phyloP scores from a whole-genome alignment of 2,888 invertebrate genomes.

The Drosophila lutescens region DNA sequence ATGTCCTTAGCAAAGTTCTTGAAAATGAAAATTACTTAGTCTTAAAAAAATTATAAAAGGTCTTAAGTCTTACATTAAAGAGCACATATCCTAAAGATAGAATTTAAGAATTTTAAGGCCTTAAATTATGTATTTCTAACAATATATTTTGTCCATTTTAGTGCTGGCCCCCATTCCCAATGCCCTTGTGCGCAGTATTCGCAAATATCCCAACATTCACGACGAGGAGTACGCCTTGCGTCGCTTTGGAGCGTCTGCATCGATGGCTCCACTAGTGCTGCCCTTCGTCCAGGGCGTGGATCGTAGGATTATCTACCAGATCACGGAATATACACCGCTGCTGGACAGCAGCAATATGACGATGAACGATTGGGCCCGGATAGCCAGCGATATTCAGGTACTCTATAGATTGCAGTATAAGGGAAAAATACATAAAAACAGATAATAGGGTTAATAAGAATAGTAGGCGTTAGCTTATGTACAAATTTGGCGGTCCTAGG shows the following conservation, averaged over 20 bases:
- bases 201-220: conserved; percentile 93
- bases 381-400: conserved; percentile 95
- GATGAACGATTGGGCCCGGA: conserved; percentile 94
- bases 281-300: conserved; percentile 86
- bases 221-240: conserved; percentile 89
- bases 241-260: conserved; percentile 85
- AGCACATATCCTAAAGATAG: too few relatives aligned
- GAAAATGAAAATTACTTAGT: neutral
- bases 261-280: conserved; percentile 86
- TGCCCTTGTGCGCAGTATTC: conserved; percentile 82
- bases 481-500: too few relatives aligned
- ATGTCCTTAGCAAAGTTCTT: neutral
- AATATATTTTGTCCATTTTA: conserved; percentile 81
- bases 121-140: neutral
- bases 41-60: too few relatives aligned
- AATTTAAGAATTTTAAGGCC: too few relatives aligned
- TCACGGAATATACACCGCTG: conserved; percentile 93
- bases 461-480: too few relatives aligned
- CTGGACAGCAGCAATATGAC: conserved; percentile 98
- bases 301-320: conserved; percentile 89
- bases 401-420: neutral
- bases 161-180: conserved; percentile 87
- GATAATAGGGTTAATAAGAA: too few relatives aligned
- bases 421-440: conserved; percentile 39
- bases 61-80: too few relatives aligned